Percentiles rank a stretch among this genome's conserved stretches.
These are phyloP conservation scores for Galago senegalensis DNA, from an alignment of 2,797 vertebrate species.

Conservation along the genomic window DNA sequence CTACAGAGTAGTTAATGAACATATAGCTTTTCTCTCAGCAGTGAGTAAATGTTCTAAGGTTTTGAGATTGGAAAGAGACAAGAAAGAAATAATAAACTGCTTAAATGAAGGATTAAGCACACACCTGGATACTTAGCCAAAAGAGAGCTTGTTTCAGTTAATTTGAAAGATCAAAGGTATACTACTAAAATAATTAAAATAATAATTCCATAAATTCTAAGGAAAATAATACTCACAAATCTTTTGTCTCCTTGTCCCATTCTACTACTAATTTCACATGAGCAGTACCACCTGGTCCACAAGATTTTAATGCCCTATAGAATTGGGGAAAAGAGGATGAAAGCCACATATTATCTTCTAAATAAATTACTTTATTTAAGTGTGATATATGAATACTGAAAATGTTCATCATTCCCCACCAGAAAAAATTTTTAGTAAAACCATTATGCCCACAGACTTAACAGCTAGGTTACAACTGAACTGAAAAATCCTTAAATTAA, in stretches of 20 bases:
- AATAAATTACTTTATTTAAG: slow-evolving; percentile 46
- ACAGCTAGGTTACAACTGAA: neutral
- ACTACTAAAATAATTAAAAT: slow-evolving; percentile 45
- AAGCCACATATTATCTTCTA: slow-evolving; percentile 45
- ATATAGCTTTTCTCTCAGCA: neutral
- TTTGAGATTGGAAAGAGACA: neutral
- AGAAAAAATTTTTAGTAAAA: slow-evolving; percentile 29
- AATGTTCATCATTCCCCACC: slow-evolving; percentile 1
- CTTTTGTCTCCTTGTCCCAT: slow-evolving; percentile 99
- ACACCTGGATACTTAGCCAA: neutral
- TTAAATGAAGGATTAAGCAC: slow-evolving; percentile 37
- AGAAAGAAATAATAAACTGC: slow-evolving; percentile 40
- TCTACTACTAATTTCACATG: slow-evolving; percentile 99
- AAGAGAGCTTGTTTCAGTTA: neutral
- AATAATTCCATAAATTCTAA: neutral
- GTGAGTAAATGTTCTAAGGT: neutral
- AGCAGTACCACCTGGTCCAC: slow-evolving; percentile 96
- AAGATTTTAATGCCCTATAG: slow-evolving; percentile 96
- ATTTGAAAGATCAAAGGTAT: slow-evolving; percentile 22
- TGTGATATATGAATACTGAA: neutral
- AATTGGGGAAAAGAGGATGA: slow-evolving; percentile 56
- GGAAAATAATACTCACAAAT: slow-evolving; percentile 94
- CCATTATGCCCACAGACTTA: neutral
- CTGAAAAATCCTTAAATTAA: slow-evolving; percentile 55
- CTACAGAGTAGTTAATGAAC: neutral